Conservation (phyloP, 2,113 vertebrate species). For the Vulpes vulpes region DNA sequence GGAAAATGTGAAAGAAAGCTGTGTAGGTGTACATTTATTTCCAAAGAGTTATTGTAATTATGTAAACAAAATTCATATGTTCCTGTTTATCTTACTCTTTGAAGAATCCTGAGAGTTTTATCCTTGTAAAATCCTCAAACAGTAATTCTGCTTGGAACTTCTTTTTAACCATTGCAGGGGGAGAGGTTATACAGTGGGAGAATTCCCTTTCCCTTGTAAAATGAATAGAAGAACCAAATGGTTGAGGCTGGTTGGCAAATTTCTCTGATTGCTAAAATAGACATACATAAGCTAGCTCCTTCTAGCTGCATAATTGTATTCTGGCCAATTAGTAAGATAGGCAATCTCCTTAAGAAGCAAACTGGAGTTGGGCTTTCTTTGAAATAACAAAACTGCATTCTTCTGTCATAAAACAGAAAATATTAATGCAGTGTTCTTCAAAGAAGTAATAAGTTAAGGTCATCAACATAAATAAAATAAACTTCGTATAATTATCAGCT, state of each 20-base stretch:
- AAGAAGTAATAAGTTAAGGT: constrained; percentile 11
- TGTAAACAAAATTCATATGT: constrained; percentile 44
- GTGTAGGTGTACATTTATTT: neutral
- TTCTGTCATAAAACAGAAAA: neutral
- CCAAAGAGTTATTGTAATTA: constrained; percentile 47
- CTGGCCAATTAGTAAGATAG: neutral
- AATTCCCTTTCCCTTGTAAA: neutral
- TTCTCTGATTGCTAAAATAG: neutral
- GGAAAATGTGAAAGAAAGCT: neutral
- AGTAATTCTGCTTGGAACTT: constrained; percentile 8
- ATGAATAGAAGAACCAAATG: neutral
- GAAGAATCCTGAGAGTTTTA: constrained; percentile 40
- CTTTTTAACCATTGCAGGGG: neutral
- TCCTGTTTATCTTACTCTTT: constrained; percentile 6
- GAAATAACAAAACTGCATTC: neutral
- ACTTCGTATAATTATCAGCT: neutral
- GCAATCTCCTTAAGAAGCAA: neutral
- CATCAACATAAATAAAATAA: neutral
- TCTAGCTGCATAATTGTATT: neutral
- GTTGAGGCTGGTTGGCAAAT: neutral
- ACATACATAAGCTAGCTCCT: neutral
- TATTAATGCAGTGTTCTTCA: neutral
- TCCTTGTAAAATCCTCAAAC: neutral
- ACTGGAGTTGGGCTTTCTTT: neutral
- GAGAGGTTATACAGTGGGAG: neutral